These are phyloP conservation scores for Ceuthmochares aereus DNA, from an alignment of 2,113 vertebrate genomes.

Conservation along the genomic window DNA sequence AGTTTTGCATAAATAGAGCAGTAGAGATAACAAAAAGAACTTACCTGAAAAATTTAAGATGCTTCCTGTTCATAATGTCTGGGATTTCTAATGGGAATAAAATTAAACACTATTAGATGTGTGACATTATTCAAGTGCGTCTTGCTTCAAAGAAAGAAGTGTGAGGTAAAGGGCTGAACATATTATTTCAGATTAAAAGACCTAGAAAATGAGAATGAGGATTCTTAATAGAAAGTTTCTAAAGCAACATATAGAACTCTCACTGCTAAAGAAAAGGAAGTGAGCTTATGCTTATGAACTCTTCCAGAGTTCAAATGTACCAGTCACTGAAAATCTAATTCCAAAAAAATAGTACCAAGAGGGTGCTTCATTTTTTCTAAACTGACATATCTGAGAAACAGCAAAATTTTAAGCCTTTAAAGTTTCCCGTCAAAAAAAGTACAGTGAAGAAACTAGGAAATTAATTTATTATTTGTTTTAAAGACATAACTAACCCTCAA, in stretches of 20 bases:
- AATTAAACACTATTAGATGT: constrained; percentile 22
- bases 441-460: not conserved
- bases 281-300: not conserved
- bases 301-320: not conserved
- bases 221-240: not conserved
- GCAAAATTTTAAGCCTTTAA: not conserved
- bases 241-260: not conserved
- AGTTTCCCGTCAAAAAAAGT: not conserved
- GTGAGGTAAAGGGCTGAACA: not conserved
- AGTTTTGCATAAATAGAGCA: not conserved
- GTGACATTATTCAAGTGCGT: not conserved
- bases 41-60: constrained; percentile 92
- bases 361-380: not conserved
- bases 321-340: not conserved
- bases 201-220: not conserved
- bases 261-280: not conserved
- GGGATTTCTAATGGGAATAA: constrained; percentile 86
- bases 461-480: not conserved
- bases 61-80: constrained; percentile 88
- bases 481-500: not conserved
- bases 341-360: not conserved
- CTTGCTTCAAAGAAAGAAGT: not conserved
- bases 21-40: constrained; percentile 9
- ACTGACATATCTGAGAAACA: not conserved
- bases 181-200: not conserved